Percentiles rank a stretch among this genome's conserved stretches.
These are phyloP conservation scores for Borostomias antarcticus DNA, from an alignment of 2,797 vertebrate species.

Conservation along the genomic window DNA sequence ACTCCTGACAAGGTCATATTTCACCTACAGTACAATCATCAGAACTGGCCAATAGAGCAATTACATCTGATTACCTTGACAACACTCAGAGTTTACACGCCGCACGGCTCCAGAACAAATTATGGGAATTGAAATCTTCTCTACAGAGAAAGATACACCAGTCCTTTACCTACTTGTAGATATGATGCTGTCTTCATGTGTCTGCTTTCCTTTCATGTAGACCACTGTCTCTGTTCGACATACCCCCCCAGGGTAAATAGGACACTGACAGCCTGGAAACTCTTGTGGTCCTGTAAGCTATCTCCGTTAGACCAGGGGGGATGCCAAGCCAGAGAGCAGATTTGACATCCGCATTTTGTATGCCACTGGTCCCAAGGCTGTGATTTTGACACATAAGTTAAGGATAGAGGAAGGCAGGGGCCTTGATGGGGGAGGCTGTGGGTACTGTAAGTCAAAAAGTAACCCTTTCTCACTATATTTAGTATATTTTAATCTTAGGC, in stretches of 20 bases:
- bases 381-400: neutral
- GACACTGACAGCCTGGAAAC: neutral
- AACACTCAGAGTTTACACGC: neutral
- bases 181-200: no score
- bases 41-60: neutral
- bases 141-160: no score
- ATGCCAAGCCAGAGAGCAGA: neutral
- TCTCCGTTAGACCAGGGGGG: neutral
- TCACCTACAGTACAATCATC: no score
- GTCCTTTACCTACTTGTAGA: no score
- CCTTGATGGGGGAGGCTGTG: neutral
- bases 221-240: no score
- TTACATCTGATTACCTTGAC: neutral
- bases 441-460: slow-evolving; percentile 9
- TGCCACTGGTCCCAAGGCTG: neutral
- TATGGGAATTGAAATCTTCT: neutral
- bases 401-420: neutral
- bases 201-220: no score
- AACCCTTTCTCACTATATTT: no score
- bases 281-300: slow-evolving; percentile 6
- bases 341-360: neutral
- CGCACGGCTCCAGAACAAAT: neutral
- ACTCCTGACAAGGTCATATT: no score
- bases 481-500: no score
- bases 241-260: no score